These are phyloP conservation scores for Cricetomys ansorgei DNA, from an alignment of 2,113 vertebrate species.

Conservation along the genomic window DNA sequence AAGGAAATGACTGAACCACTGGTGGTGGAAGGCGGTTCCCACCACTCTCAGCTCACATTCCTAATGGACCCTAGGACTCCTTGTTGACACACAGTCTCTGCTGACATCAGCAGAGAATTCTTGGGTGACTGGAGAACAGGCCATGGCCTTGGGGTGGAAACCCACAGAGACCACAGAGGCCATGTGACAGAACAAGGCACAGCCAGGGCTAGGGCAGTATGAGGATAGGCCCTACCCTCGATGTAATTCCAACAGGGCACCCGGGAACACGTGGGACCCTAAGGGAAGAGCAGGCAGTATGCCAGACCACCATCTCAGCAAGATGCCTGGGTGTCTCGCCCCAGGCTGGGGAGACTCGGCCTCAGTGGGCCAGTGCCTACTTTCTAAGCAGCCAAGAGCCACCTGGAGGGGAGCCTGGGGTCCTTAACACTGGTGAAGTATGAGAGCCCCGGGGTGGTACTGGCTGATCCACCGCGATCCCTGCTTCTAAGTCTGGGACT, in stretches of 20 bases:
- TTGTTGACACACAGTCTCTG: conserved; percentile 63
- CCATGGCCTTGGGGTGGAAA: conserved; percentile 57
- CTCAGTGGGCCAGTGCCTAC: not conserved
- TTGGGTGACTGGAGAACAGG: conserved; percentile 19
- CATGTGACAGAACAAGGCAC: not conserved
- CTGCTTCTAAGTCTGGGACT: too few relatives aligned
- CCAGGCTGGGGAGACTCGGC: not conserved
- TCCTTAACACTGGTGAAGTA: accelerated
- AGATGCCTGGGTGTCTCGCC: not conserved
- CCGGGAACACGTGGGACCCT: accelerated
- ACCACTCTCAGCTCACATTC: not conserved
- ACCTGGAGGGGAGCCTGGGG: not conserved
- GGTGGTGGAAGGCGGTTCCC: accelerated
- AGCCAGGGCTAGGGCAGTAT: not conserved
- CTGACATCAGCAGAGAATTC: conserved; percentile 79
- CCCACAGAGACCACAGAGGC: not conserved
- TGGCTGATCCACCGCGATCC: accelerated
- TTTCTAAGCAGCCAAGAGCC: not conserved
- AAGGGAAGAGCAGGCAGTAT: not conserved
- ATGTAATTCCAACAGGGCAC: too few relatives aligned
- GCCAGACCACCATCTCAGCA: not conserved
- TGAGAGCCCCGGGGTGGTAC: too few relatives aligned
- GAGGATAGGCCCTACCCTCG: not conserved
- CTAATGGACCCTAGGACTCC: not conserved
- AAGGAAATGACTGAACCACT: accelerated